Percentiles rank a stretch among this genome's conserved stretches.
Evolutionary conservation across 2,888 invertebrate genomes (phyloP).

Genomic region (Aspidiotus rigidus): DNA sequence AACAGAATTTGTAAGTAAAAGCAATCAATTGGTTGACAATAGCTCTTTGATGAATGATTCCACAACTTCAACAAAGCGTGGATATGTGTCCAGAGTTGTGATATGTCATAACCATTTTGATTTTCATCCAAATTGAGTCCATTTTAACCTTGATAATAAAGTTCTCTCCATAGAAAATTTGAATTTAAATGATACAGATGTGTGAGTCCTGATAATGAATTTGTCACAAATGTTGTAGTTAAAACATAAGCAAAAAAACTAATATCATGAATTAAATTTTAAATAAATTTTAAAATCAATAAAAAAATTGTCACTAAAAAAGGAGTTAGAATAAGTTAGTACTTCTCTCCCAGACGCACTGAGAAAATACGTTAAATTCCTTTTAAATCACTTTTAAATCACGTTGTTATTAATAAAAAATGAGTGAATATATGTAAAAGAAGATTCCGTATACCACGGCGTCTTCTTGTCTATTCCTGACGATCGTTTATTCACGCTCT

Average conservation of each 20-base stretch:
- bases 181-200: constrained; percentile 1
- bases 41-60: background rate
- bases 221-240: background rate
- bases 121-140: background rate
- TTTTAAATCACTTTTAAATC: background rate
- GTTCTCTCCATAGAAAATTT: constrained; percentile 1
- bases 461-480: too few species aligned
- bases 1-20: too few species aligned
- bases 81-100: background rate
- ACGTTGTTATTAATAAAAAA: constrained; percentile 1
- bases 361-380: background rate
- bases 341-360: constrained; percentile 3
- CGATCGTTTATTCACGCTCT: too few species aligned
- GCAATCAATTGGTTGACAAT: constrained; percentile 2
- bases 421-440: constrained; percentile 1
- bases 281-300: constrained; percentile 1
- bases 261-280: constrained; percentile 1
- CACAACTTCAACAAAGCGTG: constrained; percentile 2
- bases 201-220: constrained; percentile 1
- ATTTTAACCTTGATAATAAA: constrained; percentile 1
- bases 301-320: constrained; percentile 1
- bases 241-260: constrained; percentile 1
- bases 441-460: too few species aligned
- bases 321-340: background rate
- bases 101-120: background rate